A percentile compares a stretch with the other conserved stretches of the same genome.
Evolutionary conservation across 2,888 invertebrate species (phyloP).

Genomic region (Antheraea yamamai): DNA sequence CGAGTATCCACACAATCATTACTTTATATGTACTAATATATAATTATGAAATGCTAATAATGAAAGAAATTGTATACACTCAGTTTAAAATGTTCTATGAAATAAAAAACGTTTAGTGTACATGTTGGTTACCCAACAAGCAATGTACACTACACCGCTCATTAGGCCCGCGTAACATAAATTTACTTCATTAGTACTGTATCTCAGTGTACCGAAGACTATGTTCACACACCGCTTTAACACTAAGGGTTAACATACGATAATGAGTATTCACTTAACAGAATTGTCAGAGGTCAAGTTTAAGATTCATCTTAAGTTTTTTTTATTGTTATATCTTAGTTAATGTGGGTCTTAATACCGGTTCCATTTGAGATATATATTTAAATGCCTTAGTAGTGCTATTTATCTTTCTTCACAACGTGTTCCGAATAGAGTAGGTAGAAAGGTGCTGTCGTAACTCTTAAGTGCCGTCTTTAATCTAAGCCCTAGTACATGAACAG

Average conservation of each 20-base stretch:
- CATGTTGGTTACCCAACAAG: slow-evolving; percentile 22
- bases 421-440: neutral
- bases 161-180: slow-evolving; percentile 45
- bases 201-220: slow-evolving; percentile 36
- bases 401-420: neutral
- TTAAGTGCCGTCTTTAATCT: neutral
- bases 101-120: neutral
- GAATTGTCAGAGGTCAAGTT: slow-evolving; percentile 1
- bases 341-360: neutral
- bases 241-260: slow-evolving; percentile 17
- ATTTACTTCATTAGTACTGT: slow-evolving; percentile 49
- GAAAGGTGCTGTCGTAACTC: neutral
- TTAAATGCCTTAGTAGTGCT: no score
- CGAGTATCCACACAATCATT: no score
- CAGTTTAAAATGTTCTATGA: neutral
- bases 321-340: neutral
- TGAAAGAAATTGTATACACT: no score
- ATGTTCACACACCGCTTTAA: slow-evolving; percentile 21
- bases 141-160: slow-evolving; percentile 26
- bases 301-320: slow-evolving; percentile 2
- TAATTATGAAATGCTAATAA: no score
- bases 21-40: no score
- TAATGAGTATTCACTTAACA: slow-evolving; percentile 9
- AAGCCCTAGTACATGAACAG: neutral
- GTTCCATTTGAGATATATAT: neutral